Evolutionary conservation across 2,888 invertebrate genomes (phyloP), one percentile per base, ranked within the genome.

Genomic region (Patella ulyssiponensis): DNA sequence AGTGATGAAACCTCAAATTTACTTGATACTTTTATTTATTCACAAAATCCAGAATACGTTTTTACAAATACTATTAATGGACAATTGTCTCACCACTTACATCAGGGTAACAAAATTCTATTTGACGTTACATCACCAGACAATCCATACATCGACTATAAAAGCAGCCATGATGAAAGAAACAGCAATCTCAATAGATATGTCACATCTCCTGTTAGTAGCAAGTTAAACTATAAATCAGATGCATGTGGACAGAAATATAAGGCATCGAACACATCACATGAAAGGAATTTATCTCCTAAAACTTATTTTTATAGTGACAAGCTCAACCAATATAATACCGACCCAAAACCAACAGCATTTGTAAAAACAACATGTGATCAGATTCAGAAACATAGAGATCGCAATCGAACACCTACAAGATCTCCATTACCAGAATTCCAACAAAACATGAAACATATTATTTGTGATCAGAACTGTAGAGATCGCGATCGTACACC

Each of bases 51-150:
- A 23, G 23, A 64, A 12, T 12, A 64, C 9, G 3, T 64, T 9
- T 64, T 64, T 52, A 74, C 64, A 17, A 11, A 20, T 14, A 72
- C 17, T 73, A 77, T 71, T 73, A 76, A 53, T 77, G 80, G 71
- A 75, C 82, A 81, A 56, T 64, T 87, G 54, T 77, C 84, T 73
- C 74, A 79, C 53, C 81, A 76, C 53, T 75, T 84, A 69, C 56
- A 72, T 5, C 78, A 80, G 1, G 86, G 85, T 20, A 74, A 78
- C 33, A 58, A 52, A 78, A 56, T 82, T n/a, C 81, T 78, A 74
- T 73, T 88, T 27, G 87, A 89, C 83, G 88, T 87, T 44, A 88
- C 89, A 7, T 88, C 88, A 44, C 89, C 88, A 75, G 86, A 85
- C 52, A 77, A 74, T 53, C 80, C 82, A 58, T 79, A 72, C 53